phyloP scores from a whole-genome alignment of 2,113 vertebrate genomes.

The pig (Sus scrofa) region T2T-Sscrofa CM000814.6:33056501-33057000 shows the following conservation, averaged over 20 bases:
- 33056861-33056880: not conserved
- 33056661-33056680: not conserved
- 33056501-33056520: not conserved
- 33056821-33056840: not conserved
- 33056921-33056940: not conserved
- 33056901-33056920: not conserved
- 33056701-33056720: not conserved
- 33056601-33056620: not conserved
- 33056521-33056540: conserved; percentile 42
- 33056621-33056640: not conserved
- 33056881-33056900: not conserved
- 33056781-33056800: not conserved
- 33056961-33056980: not conserved
- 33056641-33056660: not conserved
- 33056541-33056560: not conserved
- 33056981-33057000: not conserved
- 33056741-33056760: not conserved
- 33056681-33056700: not conserved
- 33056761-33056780: not conserved
- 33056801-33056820: not conserved
- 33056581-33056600: not conserved
- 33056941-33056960: not conserved
- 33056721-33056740: not conserved
- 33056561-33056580: not conserved
- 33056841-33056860: not conserved